Conservation (phyloP, 2,797 vertebrate genomes). For the Hemitrygon akajei region DNA sequence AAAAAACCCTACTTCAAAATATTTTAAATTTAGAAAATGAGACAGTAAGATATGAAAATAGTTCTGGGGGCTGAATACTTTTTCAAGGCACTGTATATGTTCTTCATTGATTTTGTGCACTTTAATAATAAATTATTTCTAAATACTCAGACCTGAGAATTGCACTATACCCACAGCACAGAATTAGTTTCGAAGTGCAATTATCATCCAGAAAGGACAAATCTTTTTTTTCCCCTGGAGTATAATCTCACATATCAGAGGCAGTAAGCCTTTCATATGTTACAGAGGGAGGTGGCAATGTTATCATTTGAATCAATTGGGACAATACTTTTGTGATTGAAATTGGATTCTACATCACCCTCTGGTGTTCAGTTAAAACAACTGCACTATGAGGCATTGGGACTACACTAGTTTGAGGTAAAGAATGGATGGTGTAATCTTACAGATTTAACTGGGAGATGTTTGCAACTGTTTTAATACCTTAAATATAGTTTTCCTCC, state of each 20-base stretch:
- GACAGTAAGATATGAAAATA: too few relatives aligned
- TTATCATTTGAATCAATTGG: neutral
- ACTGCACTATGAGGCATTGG: neutral
- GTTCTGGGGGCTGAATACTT: too few relatives aligned
- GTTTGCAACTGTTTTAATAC: neutral
- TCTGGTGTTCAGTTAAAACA: neutral
- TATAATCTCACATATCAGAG: neutral
- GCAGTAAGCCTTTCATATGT: neutral
- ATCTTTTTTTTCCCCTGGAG: neutral
- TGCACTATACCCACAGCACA: neutral
- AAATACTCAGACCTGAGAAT: neutral
- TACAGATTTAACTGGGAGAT: neutral
- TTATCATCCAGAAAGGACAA: neutral
- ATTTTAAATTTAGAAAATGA: too few relatives aligned
- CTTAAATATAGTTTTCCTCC: neutral
- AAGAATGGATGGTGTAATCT: neutral
- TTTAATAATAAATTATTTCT: neutral
- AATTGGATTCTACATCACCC: neutral
- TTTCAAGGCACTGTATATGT: too few relatives aligned
- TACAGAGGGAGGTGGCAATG: neutral
- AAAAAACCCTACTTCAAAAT: too few relatives aligned
- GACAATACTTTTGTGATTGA: neutral
- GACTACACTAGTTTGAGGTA: neutral
- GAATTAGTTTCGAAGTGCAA: neutral
- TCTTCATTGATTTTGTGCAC: too few relatives aligned